Evolutionary conservation across 2,113 vertebrate genomes (phyloP).

Genomic region (Microcebus murinus): DNA sequence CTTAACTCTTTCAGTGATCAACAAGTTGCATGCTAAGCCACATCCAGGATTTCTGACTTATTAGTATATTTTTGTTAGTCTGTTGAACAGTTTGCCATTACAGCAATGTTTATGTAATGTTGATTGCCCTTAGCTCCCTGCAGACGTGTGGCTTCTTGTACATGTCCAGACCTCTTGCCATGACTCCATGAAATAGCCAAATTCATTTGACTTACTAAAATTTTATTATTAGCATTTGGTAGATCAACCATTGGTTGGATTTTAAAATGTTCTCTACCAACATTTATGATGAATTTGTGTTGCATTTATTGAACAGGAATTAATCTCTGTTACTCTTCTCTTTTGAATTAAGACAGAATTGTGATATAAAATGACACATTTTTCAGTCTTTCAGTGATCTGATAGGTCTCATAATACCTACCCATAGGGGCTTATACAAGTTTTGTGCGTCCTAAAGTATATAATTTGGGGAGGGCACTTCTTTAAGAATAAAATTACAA

Average conservation of each 20-base stretch:
- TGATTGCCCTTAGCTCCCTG: neutral
- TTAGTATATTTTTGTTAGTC: neutral
- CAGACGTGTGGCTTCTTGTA: neutral
- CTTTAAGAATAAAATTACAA: slow-evolving; percentile 34
- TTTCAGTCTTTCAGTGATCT: slow-evolving; percentile 24
- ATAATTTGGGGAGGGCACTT: neutral
- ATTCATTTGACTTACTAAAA: neutral
- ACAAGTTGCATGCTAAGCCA: neutral
- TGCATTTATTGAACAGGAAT: neutral
- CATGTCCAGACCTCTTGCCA: neutral
- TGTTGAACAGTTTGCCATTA: neutral
- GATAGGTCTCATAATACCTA: neutral
- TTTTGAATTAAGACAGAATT: slow-evolving; percentile 33
- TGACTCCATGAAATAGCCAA: neutral
- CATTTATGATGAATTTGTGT: slow-evolving; percentile 32
- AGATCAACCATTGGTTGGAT: neutral
- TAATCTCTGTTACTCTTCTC: slow-evolving; percentile 13
- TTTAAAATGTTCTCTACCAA: slow-evolving; percentile 18
- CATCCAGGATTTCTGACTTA: neutral
- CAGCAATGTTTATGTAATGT: neutral
- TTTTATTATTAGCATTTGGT: slow-evolving; percentile 36
- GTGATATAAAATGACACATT: neutral
- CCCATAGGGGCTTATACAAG: neutral
- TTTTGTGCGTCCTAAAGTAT: neutral
- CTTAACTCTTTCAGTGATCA: slow-evolving; percentile 52